Evolutionary conservation across 2,797 vertebrate species (phyloP), one percentile per base, ranked within the genome.

Genomic region (Enteromius argenteus): DNA sequence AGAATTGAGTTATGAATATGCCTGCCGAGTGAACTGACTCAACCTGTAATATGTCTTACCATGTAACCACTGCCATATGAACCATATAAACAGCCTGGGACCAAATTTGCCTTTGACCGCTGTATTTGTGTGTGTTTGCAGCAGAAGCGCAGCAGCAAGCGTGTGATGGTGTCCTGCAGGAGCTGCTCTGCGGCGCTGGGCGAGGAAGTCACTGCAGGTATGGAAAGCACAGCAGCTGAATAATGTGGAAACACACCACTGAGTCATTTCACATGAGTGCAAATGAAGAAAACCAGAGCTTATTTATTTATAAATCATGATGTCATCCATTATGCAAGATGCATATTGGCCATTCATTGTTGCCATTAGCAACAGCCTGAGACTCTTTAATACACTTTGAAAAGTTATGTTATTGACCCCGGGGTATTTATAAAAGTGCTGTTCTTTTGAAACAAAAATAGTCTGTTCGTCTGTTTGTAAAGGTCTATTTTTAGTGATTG

Each of bases 191-290:
- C 90, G 19, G 91, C 90, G 80, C 94, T 99, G 85, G 98, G 97
- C 92, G 97, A 98, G 90, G 92, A 90, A 8, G 4, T 95, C 66
- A 92, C 97, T 90, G 91, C 96, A 96, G 97, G 98, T 99, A 94
- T 27, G 56, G 27, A 32, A 71, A 53, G 11, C 46, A 66, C 68
- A 77, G 23, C 42, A 86, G n/a, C 2, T 2, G 13, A 15, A 7
- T 62, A 30, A 62, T 32, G 60, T 62, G 19, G 30, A 23, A 23
- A 67, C 5, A 64, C 51, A 58, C 46, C 42, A 2, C 2, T 35
- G 35, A 4, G 13, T 6, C 46, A 56, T 10, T 46, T 15, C 14
- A 35, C 39, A 79, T n/a, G 10, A 46, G 15, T 78, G 44, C 44
- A 67, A 67, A 37, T 39, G 0, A 53, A 68, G 35, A 53, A 23